These are phyloP conservation scores for Channa maculata DNA, from an alignment of 2,113 vertebrate genomes.

Conservation along the genomic window DNA sequence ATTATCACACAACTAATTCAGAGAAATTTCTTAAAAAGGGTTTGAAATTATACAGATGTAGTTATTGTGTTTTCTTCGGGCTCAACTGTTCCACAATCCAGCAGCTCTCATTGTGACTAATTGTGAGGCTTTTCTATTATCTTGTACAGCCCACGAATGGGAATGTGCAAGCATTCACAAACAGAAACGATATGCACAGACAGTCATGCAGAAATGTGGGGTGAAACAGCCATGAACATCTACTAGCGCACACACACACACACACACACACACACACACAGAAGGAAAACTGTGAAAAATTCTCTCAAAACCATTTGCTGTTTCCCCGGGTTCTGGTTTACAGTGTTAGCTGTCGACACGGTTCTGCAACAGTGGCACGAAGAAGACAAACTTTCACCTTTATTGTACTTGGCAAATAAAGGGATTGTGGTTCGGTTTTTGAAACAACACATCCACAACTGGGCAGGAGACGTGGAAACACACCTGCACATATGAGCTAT, in stretches of 20 bases:
- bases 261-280: not conserved
- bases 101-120: conserved; percentile 42
- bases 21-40: conserved; percentile 1
- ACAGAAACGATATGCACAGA: conserved; percentile 19
- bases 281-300: not conserved
- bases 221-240: conserved; percentile 14
- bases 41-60: conserved; percentile 19
- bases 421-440: conserved; percentile 45
- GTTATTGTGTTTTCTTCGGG: conserved; percentile 27
- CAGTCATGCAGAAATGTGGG: conserved; percentile 17
- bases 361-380: conserved; percentile 31
- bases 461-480: conserved; percentile 15
- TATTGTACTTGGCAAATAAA: conserved; percentile 57
- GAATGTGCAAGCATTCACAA: conserved; percentile 25
- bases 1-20: not conserved
- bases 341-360: conserved; percentile 8
- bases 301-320: conserved; percentile 7
- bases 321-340: not conserved
- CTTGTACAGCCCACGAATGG: conserved; percentile 12
- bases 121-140: conserved; percentile 26
- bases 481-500: conserved; percentile 28
- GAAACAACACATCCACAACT: conserved; percentile 29
- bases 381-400: conserved; percentile 51
- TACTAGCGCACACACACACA: conserved; percentile 16
- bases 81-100: conserved; percentile 12